phyloP scores from a whole-genome alignment of 2,113 vertebrate species.

The Bos indicus region DNA sequence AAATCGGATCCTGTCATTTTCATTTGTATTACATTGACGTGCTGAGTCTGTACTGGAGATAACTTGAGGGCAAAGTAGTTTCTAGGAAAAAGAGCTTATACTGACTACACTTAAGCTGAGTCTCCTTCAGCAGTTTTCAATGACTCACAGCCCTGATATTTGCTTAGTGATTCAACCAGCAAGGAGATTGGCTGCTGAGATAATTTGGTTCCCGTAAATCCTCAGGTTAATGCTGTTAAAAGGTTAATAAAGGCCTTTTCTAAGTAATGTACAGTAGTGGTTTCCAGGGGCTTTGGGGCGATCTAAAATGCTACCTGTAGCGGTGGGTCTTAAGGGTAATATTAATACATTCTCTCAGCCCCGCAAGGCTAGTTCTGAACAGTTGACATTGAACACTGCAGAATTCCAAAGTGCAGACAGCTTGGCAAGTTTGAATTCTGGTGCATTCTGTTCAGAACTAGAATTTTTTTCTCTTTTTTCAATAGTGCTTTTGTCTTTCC shows the following conservation, averaged over 20 bases:
- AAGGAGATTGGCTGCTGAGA: neutral
- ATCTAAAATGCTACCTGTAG: neutral
- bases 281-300: neutral
- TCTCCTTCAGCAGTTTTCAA: neutral
- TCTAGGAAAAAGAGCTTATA: slow-evolving; percentile 19
- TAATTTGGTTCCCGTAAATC: slow-evolving; percentile 20
- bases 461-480: slow-evolving; percentile 25
- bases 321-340: neutral
- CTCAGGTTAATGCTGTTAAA: neutral
- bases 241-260: neutral
- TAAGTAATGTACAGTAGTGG: neutral
- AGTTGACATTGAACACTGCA: slow-evolving; percentile 68
- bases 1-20: neutral
- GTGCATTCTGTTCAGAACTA: slow-evolving; percentile 71
- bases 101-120: neutral
- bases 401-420: slow-evolving; percentile 67
- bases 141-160: slow-evolving; percentile 48
- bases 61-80: neutral
- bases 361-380: slow-evolving; percentile 24
- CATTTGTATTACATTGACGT: neutral
- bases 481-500: slow-evolving; percentile 71
- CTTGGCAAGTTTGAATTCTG: slow-evolving; percentile 66
- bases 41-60: neutral
- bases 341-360: neutral
- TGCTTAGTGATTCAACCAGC: slow-evolving; percentile 45